Percentiles rank a stretch among this genome's conserved stretches.
Evolutionary conservation across 2,888 invertebrate genomes (phyloP).

Genomic region (Tetranychus piercei): DNA sequence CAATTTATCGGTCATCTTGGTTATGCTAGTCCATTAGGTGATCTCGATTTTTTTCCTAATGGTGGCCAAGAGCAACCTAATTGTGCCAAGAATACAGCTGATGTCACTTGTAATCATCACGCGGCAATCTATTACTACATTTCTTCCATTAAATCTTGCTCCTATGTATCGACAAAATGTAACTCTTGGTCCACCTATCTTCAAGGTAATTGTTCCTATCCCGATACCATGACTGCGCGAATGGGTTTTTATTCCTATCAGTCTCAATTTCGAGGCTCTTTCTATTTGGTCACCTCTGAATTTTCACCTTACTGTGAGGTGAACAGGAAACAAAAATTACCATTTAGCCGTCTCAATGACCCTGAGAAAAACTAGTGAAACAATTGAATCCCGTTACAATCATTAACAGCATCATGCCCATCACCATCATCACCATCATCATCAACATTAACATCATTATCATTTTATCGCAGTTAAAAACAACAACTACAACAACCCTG

Average conservation of each 20-base stretch:
- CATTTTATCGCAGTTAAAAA: background rate
- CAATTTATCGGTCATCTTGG: slow-evolving; percentile 1
- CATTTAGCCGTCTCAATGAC: no score
- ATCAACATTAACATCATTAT: background rate
- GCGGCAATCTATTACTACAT: slow-evolving; percentile 2
- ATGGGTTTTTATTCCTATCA: background rate
- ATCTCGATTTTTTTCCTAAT: slow-evolving; percentile 5
- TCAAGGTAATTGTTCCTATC: background rate
- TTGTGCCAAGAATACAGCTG: background rate
- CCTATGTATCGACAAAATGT: background rate
- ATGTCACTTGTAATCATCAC: slow-evolving; percentile 3
- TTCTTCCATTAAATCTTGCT: background rate
- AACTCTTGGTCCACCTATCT: background rate
- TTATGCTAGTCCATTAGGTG: slow-evolving; percentile 3
- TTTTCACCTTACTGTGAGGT: slow-evolving; percentile 7
- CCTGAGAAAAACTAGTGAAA: background rate
- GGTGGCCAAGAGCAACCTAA: background rate
- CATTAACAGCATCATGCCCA: background rate
- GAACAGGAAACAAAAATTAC: background rate
- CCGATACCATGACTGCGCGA: background rate
- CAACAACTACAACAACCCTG: background rate
- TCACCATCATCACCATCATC: background rate
- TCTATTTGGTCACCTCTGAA: background rate
- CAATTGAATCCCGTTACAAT: background rate
- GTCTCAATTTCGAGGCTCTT: background rate